Percentiles rank a stretch among this genome's conserved stretches.
These are phyloP conservation scores for Tursiops truncatus DNA, from an alignment of 2,113 vertebrate genomes.

Conservation along the genomic window DNA sequence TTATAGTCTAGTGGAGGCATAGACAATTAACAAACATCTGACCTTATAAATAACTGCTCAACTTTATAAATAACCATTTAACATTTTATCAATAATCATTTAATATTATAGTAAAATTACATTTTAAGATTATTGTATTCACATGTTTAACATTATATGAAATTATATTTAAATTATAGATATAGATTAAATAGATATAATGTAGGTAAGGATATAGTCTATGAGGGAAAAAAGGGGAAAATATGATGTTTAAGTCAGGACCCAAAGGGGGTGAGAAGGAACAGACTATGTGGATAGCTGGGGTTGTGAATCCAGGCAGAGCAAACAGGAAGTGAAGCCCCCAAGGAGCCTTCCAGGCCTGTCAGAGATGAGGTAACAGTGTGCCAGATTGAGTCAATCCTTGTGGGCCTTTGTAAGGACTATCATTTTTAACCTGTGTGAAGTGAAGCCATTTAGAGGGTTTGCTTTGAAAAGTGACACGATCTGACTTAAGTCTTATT, in stretches of 20 bases:
- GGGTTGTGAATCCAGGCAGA: not conserved
- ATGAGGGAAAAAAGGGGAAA: not conserved
- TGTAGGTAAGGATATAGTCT: not conserved
- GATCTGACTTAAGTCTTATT: not conserved
- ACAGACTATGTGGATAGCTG: not conserved
- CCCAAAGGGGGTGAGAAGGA: not conserved
- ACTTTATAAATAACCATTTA: not conserved
- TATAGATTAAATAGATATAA: not conserved
- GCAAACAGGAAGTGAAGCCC: not conserved
- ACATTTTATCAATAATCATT: not conserved
- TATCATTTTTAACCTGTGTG: not conserved
- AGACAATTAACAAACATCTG: not conserved
- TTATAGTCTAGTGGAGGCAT: not conserved
- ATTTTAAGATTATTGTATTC: not conserved
- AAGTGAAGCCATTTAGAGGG: not conserved
- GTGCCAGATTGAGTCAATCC: not conserved
- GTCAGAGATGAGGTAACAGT: not conserved
- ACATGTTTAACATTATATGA: not conserved
- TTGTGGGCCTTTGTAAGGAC: not conserved
- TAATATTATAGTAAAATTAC: not conserved
- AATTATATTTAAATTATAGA: not conserved
- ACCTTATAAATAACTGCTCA: not conserved
- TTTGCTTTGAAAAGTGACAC: not conserved
- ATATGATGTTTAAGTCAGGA: not conserved
- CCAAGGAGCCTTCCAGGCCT: not conserved